phyloP scores from a whole-genome alignment of 1,140 invertebrate genomes.

The Bombyx mandarina region DNA sequence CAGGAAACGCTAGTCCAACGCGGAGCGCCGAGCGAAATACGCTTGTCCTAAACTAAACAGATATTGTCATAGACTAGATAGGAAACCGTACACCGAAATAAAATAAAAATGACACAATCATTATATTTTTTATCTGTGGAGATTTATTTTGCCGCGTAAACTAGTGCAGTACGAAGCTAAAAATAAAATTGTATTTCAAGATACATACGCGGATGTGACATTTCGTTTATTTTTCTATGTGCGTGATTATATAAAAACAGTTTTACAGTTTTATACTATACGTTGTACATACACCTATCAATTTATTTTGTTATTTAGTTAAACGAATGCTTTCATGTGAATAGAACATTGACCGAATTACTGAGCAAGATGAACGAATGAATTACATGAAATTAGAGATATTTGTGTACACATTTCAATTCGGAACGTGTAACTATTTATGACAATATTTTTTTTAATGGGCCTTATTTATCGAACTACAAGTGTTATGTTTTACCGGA shows the following conservation, averaged over 20 bases:
- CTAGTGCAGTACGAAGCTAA: neutral
- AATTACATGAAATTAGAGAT: constrained; percentile 4
- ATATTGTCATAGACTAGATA: neutral
- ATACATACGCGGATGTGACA: neutral
- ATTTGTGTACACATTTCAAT: constrained; percentile 10
- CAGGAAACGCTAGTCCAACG: constrained; percentile 27
- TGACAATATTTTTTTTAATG: neutral
- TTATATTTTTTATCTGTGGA: too few species aligned
- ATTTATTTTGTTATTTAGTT: constrained; percentile 12
- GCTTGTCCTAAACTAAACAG: constrained; percentile 10
- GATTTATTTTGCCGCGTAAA: neutral
- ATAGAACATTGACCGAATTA: constrained; percentile 20
- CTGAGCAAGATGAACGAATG: constrained; percentile 13
- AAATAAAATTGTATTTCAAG: neutral
- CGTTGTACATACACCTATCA: constrained; percentile 13
- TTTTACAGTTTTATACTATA: neutral
- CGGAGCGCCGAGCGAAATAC: constrained; percentile 14
- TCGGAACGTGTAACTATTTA: neutral
- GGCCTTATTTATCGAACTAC: neutral
- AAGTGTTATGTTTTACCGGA: neutral
- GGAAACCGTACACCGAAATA: neutral
- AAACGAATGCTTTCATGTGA: constrained; percentile 25
- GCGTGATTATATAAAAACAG: neutral
- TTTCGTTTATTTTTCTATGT: neutral
- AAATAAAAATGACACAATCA: neutral